Evolutionary conservation across 2,797 vertebrate species (phyloP).

Genomic region (Heliangelus exortis): DNA sequence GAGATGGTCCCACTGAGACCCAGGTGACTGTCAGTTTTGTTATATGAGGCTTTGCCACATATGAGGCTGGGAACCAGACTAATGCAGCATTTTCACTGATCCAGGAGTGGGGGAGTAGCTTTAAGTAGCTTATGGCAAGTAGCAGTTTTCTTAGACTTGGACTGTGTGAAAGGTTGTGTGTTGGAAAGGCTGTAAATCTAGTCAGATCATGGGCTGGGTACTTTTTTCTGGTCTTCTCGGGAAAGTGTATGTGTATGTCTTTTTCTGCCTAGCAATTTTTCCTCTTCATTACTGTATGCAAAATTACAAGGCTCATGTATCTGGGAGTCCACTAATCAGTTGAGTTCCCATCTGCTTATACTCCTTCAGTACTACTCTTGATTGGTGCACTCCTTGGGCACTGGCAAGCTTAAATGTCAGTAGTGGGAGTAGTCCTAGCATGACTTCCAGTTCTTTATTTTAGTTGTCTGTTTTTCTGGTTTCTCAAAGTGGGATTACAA

Average conservation of each 20-base stretch:
- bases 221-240: neutral
- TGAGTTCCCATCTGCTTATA: conserved; percentile 45
- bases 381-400: conserved; percentile 5
- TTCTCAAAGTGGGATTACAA: neutral
- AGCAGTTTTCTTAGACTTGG: neutral
- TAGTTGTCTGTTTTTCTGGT: neutral
- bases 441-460: conserved; percentile 10
- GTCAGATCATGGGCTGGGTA: neutral
- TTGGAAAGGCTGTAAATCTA: neutral
- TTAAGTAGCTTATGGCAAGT: neutral
- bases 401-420: conserved; percentile 68
- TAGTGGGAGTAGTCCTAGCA: conserved; percentile 42
- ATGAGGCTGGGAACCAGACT: neutral
- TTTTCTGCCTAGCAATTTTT: neutral
- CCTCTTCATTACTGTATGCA: neutral
- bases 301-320: neutral
- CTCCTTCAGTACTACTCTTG: conserved; percentile 13
- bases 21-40: neutral
- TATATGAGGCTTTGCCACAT: neutral
- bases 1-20: neutral
- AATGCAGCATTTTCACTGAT: neutral
- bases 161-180: neutral
- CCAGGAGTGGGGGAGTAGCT: neutral
- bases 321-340: conserved; percentile 13
- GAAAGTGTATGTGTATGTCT: neutral